Evolutionary conservation across 2,113 vertebrate genomes (phyloP), one percentile per base, ranked within the genome.

Genomic region (Candoia aspera): DNA sequence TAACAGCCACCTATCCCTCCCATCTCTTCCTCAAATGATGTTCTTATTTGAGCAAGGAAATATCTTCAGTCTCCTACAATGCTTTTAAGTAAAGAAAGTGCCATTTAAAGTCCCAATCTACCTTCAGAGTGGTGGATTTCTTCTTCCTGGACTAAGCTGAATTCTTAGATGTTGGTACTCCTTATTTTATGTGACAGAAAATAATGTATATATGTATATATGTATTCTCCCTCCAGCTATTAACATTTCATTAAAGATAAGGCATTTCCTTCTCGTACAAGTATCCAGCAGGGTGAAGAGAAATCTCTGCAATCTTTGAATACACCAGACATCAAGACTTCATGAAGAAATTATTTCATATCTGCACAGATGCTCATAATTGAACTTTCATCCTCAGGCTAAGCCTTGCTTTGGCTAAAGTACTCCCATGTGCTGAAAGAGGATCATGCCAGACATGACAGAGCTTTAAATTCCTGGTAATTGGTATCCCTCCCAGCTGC

Each of bases 361-460:
- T 93, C 79, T 94, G 92, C 58, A 89, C 90, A 93, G 95, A 95
- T 62, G 92, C 73, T 85, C 84, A 33, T 95, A 96, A 96, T 94
- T 96, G 94, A 94, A 95, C 92, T 96, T 96, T 91, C 95, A 88
- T 95, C 95, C 94, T 92, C 90, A 53, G 94, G 96, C 88, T 93
- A 95, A 92, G 91, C 92, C 95, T 95, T 95, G 90, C 92, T 87
- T 90, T 89, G 93, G 91, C 4, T 15, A 90, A 95, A 95, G 93
- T 95, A 90, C 93, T 94, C 96, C 93, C 90, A 94, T 92, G 94
- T 93, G 90, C 90, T 91, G 92, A 91, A 84, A 0, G 2, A 17
- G 73, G 94, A 88, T 95, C 92, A 89, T 15, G 88, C 94, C 91
- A 95, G 79, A 5, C 93, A 95, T 95, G 88, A 46, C 92, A 91